Percentiles rank a stretch among this genome's conserved stretches.
These are phyloP conservation scores for Pithys albifrons DNA, from an alignment of 2,113 vertebrate genomes.

Conservation along the genomic window DNA sequence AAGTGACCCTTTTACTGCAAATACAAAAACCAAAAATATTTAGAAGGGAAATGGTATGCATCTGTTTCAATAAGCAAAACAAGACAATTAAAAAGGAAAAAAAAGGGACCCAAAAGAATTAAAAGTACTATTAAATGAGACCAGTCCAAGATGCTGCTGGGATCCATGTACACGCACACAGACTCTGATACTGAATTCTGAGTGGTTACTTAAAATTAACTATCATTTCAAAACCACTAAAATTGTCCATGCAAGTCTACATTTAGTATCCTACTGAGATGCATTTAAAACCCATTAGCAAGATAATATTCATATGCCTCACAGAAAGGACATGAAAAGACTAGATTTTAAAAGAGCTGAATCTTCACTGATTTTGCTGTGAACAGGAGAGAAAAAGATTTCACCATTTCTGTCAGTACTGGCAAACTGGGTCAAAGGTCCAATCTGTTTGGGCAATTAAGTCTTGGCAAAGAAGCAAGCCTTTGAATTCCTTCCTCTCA, in stretches of 20 bases:
- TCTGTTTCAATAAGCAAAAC: conserved; percentile 5
- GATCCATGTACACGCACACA: neutral
- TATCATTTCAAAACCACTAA: conserved; percentile 38
- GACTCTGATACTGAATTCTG: neutral
- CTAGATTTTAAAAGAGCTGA: neutral
- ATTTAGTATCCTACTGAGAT: conserved; percentile 54
- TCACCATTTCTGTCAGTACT: neutral
- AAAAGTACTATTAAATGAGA: neutral
- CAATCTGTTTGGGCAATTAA: neutral
- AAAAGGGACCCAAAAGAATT: neutral
- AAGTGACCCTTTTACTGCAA: neutral
- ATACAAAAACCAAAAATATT: neutral
- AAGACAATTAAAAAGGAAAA: neutral
- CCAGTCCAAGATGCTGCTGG: neutral
- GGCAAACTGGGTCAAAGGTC: neutral
- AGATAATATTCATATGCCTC: conserved; percentile 20
- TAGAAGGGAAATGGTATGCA: neutral
- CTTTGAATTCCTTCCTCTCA: neutral
- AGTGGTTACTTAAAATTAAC: conserved; percentile 28
- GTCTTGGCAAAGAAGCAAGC: neutral
- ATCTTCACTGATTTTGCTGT: neutral
- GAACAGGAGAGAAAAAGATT: neutral
- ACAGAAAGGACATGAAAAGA: conserved; percentile 25
- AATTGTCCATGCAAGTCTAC: conserved; percentile 45
- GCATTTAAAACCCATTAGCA: conserved; percentile 42